Evolutionary conservation across 2,113 vertebrate species (phyloP).

Genomic region (Ochotona princeps): DNA sequence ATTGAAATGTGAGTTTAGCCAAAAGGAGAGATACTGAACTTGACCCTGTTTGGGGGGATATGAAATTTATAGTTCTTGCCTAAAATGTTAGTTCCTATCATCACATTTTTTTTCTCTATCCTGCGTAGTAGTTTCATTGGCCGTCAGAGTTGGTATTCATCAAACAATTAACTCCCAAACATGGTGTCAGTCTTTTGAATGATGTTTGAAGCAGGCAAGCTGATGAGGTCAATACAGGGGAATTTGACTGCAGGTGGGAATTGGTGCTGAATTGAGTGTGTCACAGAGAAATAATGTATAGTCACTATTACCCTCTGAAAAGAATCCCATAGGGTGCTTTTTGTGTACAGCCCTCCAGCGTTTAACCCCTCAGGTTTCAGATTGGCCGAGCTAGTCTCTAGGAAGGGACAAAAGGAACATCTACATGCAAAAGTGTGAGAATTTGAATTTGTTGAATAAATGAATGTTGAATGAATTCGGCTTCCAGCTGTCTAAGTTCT

Average conservation of each 20-base stretch:
- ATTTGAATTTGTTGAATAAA: slow-evolving; percentile 32
- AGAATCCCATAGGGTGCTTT: background rate
- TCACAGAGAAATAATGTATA: background rate
- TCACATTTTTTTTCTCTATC: background rate
- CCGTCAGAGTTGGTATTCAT: slow-evolving; percentile 28
- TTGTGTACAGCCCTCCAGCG: background rate
- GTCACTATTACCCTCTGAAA: background rate
- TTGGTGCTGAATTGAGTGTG: background rate
- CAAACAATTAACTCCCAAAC: background rate
- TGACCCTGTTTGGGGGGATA: slow-evolving; percentile 1
- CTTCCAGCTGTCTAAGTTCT: background rate
- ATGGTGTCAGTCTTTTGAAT: background rate
- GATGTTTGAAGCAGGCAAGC: background rate
- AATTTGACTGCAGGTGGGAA: background rate
- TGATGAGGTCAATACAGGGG: background rate
- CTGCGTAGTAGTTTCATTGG: slow-evolving; percentile 21
- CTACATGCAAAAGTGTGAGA: background rate
- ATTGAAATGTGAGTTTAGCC: slow-evolving; percentile 58
- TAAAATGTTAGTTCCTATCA: no score
- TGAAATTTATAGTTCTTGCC: slow-evolving; percentile 35
- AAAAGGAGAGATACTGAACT: background rate
- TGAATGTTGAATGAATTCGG: slow-evolving; percentile 40
- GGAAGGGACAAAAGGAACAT: background rate
- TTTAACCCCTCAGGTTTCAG: background rate
- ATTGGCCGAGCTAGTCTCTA: background rate